A percentile compares a stretch with the other conserved stretches of the same genome.
Evolutionary conservation across 2,797 vertebrate genomes (phyloP).

Genomic region (Odontamblyopus lacepedii): DNA sequence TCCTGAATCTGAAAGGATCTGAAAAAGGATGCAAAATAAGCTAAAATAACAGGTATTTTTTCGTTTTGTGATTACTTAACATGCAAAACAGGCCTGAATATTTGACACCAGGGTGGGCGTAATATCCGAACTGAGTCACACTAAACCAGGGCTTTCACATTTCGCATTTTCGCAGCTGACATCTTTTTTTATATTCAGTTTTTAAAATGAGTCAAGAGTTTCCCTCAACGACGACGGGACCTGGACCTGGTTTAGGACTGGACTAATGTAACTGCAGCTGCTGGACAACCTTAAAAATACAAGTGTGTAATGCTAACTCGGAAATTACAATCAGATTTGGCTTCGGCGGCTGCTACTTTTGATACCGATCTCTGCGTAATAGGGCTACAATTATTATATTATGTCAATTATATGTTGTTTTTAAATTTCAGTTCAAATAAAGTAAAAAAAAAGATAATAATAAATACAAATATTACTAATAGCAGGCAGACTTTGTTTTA

Average conservation of each 20-base stretch:
- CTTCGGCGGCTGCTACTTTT: too few relatives aligned
- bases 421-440: too few relatives aligned
- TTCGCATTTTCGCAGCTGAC: conserved; percentile 24
- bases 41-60: too few relatives aligned
- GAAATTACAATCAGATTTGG: not conserved
- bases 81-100: not conserved
- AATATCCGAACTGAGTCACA: not conserved
- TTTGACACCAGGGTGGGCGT: not conserved
- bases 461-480: too few relatives aligned
- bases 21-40: too few relatives aligned
- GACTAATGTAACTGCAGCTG: conserved; percentile 45
- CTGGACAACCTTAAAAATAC: not conserved
- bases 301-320: not conserved
- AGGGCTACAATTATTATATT: too few relatives aligned
- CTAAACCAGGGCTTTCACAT: conserved; percentile 5
- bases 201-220: conserved; percentile 54
- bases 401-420: too few relatives aligned
- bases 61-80: not conserved
- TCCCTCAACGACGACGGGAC: not conserved
- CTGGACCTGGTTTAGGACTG: conserved; percentile 44
- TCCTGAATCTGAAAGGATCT: too few relatives aligned
- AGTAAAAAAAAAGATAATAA: too few relatives aligned
- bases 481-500: too few relatives aligned
- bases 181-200: conserved; percentile 40
- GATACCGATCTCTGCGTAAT: too few relatives aligned